phyloP scores from a whole-genome alignment of 2,888 invertebrate genomes.

The Philaethria dido region DNA sequence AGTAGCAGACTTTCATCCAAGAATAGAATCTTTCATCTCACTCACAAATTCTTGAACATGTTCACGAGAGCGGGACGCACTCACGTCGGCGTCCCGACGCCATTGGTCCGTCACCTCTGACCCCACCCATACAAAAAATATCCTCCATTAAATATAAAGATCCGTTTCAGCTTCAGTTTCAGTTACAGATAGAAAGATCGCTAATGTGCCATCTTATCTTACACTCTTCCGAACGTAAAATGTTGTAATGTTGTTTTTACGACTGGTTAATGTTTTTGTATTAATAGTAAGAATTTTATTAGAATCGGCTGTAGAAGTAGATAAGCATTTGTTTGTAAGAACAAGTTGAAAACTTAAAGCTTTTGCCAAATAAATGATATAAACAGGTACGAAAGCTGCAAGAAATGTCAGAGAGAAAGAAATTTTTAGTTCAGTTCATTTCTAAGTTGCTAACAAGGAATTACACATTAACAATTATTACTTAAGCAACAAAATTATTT shows the following conservation, averaged over 20 bases:
- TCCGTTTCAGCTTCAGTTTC: conserved; percentile 72
- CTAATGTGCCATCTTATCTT: conserved; percentile 70
- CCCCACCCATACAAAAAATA: conserved; percentile 81
- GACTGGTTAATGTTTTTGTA: conserved; percentile 21
- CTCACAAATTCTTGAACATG: conserved; percentile 59
- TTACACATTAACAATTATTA: too few species aligned
- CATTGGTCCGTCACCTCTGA: conserved; percentile 78
- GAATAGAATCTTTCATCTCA: conserved; percentile 73
- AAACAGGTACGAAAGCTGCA: too few species aligned
- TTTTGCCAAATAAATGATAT: too few species aligned
- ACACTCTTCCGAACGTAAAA: conserved; percentile 35
- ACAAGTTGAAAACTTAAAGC: too few species aligned
- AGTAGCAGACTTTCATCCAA: conserved; percentile 59
- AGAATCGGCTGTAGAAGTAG: too few species aligned
- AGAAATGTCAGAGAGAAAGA: too few species aligned
- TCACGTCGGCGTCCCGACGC: conserved; percentile 54
- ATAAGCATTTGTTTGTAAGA: too few species aligned
- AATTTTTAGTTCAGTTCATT: too few species aligned
- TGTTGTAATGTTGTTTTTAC: conserved; percentile 4
- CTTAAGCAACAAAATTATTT: too few species aligned
- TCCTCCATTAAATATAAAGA: conserved; percentile 77
- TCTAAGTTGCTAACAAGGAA: too few species aligned
- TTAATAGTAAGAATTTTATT: conserved; percentile 8
- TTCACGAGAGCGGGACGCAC: conserved; percentile 57
- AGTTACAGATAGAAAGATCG: conserved; percentile 58